Conservation (phyloP, 2,113 vertebrate genomes). For the Ondatra zibethicus region DNA sequence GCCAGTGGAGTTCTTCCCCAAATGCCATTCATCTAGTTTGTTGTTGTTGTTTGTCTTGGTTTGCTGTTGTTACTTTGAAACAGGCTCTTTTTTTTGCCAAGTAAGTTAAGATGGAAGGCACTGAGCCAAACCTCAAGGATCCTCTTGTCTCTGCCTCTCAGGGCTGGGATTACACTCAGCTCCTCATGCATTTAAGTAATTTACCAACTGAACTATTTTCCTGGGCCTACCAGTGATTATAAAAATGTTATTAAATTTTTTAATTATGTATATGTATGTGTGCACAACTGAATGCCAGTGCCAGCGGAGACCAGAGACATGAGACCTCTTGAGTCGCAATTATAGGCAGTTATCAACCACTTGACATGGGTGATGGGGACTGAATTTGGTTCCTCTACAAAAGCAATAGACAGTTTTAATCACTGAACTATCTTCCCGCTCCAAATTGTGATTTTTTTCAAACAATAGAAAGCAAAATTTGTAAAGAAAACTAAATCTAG, state of each 20-base stretch:
- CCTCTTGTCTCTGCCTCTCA: neutral
- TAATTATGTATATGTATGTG: neutral
- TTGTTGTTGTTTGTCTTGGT: too few relatives aligned
- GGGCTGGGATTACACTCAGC: neutral
- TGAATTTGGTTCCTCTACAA: neutral
- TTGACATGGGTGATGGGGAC: neutral
- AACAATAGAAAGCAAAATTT: neutral
- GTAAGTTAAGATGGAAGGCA: neutral
- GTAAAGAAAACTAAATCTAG: conserved; percentile 15
- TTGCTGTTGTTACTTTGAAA: neutral
- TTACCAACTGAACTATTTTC: neutral
- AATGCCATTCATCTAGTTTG: neutral
- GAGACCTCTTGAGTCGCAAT: neutral
- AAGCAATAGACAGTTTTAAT: neutral
- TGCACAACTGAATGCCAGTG: neutral
- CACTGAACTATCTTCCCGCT: neutral
- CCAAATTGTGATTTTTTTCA: neutral
- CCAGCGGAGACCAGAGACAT: neutral
- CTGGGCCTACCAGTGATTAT: neutral
- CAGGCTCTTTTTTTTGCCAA: neutral
- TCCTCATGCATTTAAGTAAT: neutral
- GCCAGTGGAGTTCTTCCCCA: too few relatives aligned
- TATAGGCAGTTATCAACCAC: neutral
- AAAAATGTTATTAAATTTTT: neutral
- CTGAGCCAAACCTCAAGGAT: too few relatives aligned